Percentiles rank a stretch among this genome's conserved stretches.
Conservation (phyloP, 2,797 vertebrate genomes). For the Danionella dracula region DNA sequence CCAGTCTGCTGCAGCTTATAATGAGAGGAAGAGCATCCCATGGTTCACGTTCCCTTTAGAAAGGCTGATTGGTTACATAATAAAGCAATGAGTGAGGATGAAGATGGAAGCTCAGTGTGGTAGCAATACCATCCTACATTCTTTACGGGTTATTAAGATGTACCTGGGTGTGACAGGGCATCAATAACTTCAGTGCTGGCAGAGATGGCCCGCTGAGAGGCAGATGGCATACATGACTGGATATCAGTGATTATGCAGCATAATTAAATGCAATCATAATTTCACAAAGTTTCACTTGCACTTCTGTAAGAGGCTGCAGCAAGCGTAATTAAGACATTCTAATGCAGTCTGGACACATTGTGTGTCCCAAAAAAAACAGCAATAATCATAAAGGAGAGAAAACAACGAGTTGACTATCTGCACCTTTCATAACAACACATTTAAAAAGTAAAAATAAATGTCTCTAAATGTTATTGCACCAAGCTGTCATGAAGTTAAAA, state of each 20-base stretch:
- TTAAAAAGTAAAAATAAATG: too few species aligned
- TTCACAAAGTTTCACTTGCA: slow-evolving; percentile 46
- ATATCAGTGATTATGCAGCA: slow-evolving; percentile 50
- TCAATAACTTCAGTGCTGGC: slow-evolving; percentile 72
- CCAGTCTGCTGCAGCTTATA: neutral
- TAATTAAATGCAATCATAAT: slow-evolving; percentile 51
- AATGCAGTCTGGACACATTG: neutral
- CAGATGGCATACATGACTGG: slow-evolving; percentile 74
- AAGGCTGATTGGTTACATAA: slow-evolving; percentile 28
- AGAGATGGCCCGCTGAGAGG: slow-evolving; percentile 71
- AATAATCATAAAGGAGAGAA: neutral
- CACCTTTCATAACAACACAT: too few species aligned
- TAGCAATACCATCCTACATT: slow-evolving; percentile 34
- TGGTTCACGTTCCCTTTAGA: slow-evolving; percentile 14
- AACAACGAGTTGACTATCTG: too few species aligned
- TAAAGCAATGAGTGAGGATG: slow-evolving; percentile 24
- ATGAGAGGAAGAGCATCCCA: neutral
- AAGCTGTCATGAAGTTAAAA: too few species aligned
- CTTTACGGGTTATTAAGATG: slow-evolving; percentile 55
- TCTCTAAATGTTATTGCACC: too few species aligned
- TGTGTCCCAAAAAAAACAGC: neutral
- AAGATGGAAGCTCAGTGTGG: slow-evolving; percentile 20
- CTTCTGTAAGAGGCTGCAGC: slow-evolving; percentile 25
- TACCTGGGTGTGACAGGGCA: slow-evolving; percentile 73
- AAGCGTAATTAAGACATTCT: slow-evolving; percentile 10